These are phyloP conservation scores for Dioctria linearis DNA, from an alignment of 2,888 invertebrate species.

Conservation along the genomic window DNA sequence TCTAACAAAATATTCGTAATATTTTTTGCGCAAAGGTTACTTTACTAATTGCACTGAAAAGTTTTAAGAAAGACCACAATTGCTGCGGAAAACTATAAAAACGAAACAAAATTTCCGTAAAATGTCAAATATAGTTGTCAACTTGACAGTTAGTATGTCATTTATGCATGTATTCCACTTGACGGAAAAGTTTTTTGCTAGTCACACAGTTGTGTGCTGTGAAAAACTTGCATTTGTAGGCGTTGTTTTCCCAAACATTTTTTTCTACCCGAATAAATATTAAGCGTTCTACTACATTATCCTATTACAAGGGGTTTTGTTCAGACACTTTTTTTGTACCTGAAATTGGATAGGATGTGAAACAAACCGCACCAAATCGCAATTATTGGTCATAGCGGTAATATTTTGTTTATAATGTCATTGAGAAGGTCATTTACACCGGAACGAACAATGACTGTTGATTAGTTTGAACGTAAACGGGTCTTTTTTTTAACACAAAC, in stretches of 20 bases:
- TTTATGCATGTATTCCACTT: not conserved
- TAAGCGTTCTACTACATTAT: slow-evolving; percentile 27
- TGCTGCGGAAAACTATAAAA: slow-evolving; percentile 30
- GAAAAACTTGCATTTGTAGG: slow-evolving; percentile 18
- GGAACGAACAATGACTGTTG: not conserved
- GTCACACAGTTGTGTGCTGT: not conserved
- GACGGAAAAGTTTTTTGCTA: not conserved
- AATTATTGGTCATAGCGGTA: no score
- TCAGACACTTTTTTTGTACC: not conserved
- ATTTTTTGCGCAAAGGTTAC: not conserved
- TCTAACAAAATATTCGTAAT: no score
- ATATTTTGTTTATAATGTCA: not conserved
- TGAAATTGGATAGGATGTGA: not conserved
- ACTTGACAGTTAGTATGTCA: slow-evolving; percentile 2
- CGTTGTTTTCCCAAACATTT: slow-evolving; percentile 39
- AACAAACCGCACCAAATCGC: no score
- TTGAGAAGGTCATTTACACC: slow-evolving; percentile 49
- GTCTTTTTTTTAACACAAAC: not conserved
- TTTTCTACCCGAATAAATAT: not conserved
- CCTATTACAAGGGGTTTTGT: no score
- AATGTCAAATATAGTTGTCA: slow-evolving; percentile 43
- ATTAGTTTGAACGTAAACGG: no score
- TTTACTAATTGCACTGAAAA: not conserved
- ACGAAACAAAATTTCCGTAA: slow-evolving; percentile 38
- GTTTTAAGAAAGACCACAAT: slow-evolving; percentile 21